Evolutionary conservation across 2,888 invertebrate genomes (phyloP).

Genomic region (Toxonevra muliebris): DNA sequence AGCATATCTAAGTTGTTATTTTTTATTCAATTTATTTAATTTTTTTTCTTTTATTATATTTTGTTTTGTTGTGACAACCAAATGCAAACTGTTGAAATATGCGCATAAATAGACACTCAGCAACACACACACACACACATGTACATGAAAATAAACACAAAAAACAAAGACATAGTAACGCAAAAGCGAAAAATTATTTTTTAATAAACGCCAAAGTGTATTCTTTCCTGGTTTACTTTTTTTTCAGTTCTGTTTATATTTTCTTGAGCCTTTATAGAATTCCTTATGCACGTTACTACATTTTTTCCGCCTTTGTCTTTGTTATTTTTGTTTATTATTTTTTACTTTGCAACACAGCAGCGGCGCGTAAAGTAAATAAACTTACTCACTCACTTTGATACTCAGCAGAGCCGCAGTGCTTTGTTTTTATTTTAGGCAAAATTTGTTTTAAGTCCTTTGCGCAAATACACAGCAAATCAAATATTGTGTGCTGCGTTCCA

Average conservation of each 20-base stretch:
- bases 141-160: not conserved
- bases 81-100: constrained; percentile 10
- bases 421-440: constrained; percentile 40
- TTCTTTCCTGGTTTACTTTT: not conserved
- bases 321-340: not conserved
- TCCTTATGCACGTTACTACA: constrained; percentile 20
- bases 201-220: constrained; percentile 53
- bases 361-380: constrained; percentile 53
- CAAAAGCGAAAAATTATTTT: constrained; percentile 52
- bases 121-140: constrained; percentile 16
- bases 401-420: not conserved
- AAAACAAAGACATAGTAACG: constrained; percentile 31
- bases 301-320: constrained; percentile 13
- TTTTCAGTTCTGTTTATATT: not conserved
- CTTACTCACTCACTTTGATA: constrained; percentile 35
- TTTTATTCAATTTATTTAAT: too few relatives aligned
- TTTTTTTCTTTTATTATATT: not conserved
- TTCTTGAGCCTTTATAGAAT: constrained; percentile 23
- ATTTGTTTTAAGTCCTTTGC: constrained; percentile 40
- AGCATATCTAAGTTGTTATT: too few relatives aligned
- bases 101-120: not conserved
- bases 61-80: not conserved
- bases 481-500: too few relatives aligned
- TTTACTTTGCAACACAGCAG: constrained; percentile 43
- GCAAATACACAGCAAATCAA: too few relatives aligned